Evolutionary conservation across 1,140 invertebrate species (phyloP), one percentile per base, ranked within the genome.

Genomic region (Piezodorus guildinii): DNA sequence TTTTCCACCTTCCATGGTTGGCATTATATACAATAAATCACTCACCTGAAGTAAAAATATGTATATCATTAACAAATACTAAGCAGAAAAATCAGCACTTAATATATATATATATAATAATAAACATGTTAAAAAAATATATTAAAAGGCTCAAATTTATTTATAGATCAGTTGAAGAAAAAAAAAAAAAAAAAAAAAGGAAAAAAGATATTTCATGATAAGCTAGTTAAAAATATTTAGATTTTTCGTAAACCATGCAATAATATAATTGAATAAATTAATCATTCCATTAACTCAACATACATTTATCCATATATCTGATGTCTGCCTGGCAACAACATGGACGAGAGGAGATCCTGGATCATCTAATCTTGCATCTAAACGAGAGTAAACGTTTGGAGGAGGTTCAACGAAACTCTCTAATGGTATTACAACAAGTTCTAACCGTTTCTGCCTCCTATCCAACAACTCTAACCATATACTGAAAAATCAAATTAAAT

Each of bases 401-500:
- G 79, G 79, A 25, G 83, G 82, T 66, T 86, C 81, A 34, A 80
- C 82, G 73, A 90, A 89, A 74, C 87, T 85, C 63, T 82, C 80
- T 19, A 90, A 66, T 0, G 86, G 87, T 64, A 91, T 75, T 9
- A 90, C 73, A 21, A 86, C 80, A 51, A 91, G 71, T 67, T 92
- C 88, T 30, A 94, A 76, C 21, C 84, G 77, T 73, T 90, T 85
- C 73, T 98, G 95, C 66, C 83, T 80, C 14, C 95, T 76, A 72
- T 96, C 87, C 66, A 97, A 73, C 1, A 95, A 72, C 72, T 96
- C 88, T 4, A 88, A 83, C 90, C 93, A 96, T 43, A 97, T 83
- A 72, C 91, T 95, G 75, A 49, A 79, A 78, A 60, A 19, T 2
- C 12, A 68, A 68, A 66, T 62, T 44, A 39, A 30, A 30, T 30